Conservation (phyloP, 2,888 invertebrate genomes). For the Periphyllus acericola region DNA sequence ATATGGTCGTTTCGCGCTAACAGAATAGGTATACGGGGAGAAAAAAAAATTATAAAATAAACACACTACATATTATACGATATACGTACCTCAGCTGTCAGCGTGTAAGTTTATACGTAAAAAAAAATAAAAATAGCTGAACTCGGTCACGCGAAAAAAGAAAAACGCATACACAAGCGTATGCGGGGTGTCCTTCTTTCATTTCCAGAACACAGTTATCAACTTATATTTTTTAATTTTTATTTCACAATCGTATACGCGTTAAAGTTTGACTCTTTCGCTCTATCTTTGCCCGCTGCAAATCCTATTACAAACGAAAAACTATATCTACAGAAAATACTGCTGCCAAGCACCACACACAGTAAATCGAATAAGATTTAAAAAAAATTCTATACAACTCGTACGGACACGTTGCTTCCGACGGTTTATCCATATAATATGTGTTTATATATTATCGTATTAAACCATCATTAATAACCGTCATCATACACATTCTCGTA, state of each 20-base stretch:
- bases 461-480: not conserved
- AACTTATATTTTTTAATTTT: not conserved
- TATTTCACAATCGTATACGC: not conserved
- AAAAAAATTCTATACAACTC: constrained; percentile 25
- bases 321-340: not conserved
- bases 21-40: not conserved
- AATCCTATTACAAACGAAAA: constrained; percentile 34
- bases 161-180: not conserved
- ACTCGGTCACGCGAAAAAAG: constrained; percentile 21
- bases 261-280: not conserved
- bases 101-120: not conserved
- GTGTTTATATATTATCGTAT: not conserved
- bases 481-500: not conserved
- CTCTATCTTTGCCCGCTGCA: not conserved
- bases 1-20: constrained; percentile 1
- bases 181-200: not conserved
- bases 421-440: not conserved
- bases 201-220: constrained; percentile 24
- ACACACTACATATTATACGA: not conserved
- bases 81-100: not conserved
- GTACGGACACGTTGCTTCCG: not conserved
- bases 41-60: constrained; percentile 15
- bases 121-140: not conserved
- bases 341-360: too few relatives aligned
- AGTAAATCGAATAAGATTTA: constrained; percentile 6